These are phyloP conservation scores for Eospalax fontanierii DNA, from an alignment of 2,797 vertebrate species.

Conservation along the genomic window DNA sequence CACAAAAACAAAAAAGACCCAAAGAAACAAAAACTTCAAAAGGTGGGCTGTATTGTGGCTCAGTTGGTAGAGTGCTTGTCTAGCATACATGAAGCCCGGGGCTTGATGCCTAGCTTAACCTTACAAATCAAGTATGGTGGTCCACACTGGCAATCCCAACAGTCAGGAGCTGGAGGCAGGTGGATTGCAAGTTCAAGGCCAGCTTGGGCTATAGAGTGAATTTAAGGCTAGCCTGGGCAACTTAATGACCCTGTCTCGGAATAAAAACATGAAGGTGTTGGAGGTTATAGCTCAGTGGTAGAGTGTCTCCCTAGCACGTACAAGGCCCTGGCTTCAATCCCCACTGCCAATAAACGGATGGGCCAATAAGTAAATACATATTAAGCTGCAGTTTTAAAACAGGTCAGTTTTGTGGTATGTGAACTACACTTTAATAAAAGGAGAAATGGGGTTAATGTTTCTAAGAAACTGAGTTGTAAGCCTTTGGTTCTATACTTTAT, in stretches of 20 bases:
- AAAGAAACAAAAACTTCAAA: background rate
- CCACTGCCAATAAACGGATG: background rate
- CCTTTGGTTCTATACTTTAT: conserved; percentile 11
- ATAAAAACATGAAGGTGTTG: background rate
- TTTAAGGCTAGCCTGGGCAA: background rate
- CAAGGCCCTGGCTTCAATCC: background rate
- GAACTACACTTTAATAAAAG: background rate
- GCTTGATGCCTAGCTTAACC: background rate
- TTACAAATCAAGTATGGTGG: background rate
- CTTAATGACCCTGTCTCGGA: background rate
- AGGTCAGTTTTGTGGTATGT: background rate
- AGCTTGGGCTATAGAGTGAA: background rate
- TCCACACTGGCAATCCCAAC: background rate
- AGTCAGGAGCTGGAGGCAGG: background rate
- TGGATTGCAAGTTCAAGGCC: background rate
- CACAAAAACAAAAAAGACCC: background rate
- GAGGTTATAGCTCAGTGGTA: background rate
- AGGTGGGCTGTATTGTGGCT: too few species aligned
- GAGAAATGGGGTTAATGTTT: background rate
- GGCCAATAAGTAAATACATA: background rate
- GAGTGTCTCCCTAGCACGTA: background rate
- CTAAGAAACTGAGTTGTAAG: background rate
- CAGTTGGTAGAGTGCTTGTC: background rate
- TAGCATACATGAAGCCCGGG: too few species aligned
- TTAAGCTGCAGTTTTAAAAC: background rate